A percentile compares a stretch with the other conserved stretches of the same genome.
Evolutionary conservation across 2,797 vertebrate genomes (phyloP).

Genomic region (Lycodopsis pacificus): DNA sequence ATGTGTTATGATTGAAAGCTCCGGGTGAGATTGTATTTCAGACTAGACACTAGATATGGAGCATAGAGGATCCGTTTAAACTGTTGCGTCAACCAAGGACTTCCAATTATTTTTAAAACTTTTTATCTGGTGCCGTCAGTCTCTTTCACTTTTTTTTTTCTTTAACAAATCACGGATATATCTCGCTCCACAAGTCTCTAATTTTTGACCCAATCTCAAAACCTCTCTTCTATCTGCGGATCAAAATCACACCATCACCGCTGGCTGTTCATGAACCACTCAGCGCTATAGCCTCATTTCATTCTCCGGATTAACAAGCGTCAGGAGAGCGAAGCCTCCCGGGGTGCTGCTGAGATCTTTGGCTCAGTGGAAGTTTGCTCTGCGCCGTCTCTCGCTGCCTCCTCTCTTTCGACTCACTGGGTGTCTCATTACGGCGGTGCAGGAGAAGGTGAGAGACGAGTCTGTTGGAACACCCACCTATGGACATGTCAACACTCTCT

Average conservation of each 20-base stretch:
- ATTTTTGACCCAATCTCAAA: constrained; percentile 30
- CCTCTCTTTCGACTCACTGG: constrained; percentile 27
- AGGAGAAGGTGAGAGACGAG: constrained; percentile 18
- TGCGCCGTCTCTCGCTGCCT: not conserved
- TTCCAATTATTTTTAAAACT: not conserved
- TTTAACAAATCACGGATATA: constrained; percentile 1
- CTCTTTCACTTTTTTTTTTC: not conserved
- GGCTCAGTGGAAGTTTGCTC: constrained; percentile 45
- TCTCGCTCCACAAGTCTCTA: constrained; percentile 14
- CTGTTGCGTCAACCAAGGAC: not conserved
- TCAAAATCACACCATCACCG: constrained; percentile 23
- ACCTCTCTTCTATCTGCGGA: constrained; percentile 20
- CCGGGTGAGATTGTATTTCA: not conserved
- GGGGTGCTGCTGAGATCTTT: constrained; percentile 52
- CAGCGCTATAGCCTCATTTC: constrained; percentile 57
- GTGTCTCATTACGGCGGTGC: constrained; percentile 34
- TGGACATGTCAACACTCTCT: constrained; percentile 24
- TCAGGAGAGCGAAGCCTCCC: constrained; percentile 43
- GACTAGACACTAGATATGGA: not conserved
- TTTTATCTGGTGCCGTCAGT: constrained; percentile 16
- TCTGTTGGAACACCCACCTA: constrained; percentile 5
- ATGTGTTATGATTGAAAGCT: not conserved
- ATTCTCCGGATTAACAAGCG: constrained; percentile 58
- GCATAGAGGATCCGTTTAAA: not conserved
- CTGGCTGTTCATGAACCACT: constrained; percentile 54